phyloP scores from a whole-genome alignment of 2,888 invertebrate species.

The Mesopsocus fuscifrons region DNA sequence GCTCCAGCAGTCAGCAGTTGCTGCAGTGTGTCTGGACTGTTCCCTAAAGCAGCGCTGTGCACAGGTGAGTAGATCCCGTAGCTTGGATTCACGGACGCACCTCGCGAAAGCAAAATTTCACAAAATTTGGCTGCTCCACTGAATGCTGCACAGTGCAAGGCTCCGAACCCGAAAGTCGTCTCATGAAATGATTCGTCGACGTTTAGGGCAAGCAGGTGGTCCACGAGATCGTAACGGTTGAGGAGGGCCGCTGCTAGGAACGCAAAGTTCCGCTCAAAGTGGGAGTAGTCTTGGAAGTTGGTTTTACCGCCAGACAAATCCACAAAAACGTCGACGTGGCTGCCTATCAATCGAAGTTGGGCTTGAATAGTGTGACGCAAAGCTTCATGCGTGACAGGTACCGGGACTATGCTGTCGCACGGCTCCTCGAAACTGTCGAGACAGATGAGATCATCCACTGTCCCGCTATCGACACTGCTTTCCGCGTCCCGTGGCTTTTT shows the following conservation, averaged over 20 bases:
- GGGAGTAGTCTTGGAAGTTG: slow-evolving; percentile 35
- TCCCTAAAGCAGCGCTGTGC: slow-evolving; percentile 80
- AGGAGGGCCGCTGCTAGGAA: slow-evolving; percentile 57
- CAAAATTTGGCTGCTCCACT: slow-evolving; percentile 56
- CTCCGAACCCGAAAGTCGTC: slow-evolving; percentile 43
- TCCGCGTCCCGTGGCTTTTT: slow-evolving; percentile 1
- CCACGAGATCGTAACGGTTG: slow-evolving; percentile 44
- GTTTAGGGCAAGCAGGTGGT: slow-evolving; percentile 40
- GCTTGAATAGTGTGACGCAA: slow-evolving; percentile 53
- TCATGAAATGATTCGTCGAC: slow-evolving; percentile 52
- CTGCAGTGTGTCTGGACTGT: slow-evolving; percentile 60
- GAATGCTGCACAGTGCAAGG: slow-evolving; percentile 58
- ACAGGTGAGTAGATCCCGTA: slow-evolving; percentile 60
- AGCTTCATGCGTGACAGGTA: slow-evolving; percentile 33
- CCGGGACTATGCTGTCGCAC: slow-evolving; percentile 19
- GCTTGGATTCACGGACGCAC: slow-evolving; percentile 46
- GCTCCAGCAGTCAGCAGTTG: slow-evolving; percentile 55
- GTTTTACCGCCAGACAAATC: slow-evolving; percentile 52
- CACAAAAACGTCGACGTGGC: slow-evolving; percentile 45
- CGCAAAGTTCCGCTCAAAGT: slow-evolving; percentile 48
- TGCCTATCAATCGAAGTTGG: slow-evolving; percentile 47
- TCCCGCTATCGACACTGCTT: neutral
- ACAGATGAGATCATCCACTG: slow-evolving; percentile 56
- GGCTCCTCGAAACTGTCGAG: slow-evolving; percentile 55
- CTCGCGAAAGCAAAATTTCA: slow-evolving; percentile 44